Percentiles rank a stretch among this genome's conserved stretches.
Conservation (phyloP, 2,113 vertebrate species). For the Chelonoidis abingdonii region DNA sequence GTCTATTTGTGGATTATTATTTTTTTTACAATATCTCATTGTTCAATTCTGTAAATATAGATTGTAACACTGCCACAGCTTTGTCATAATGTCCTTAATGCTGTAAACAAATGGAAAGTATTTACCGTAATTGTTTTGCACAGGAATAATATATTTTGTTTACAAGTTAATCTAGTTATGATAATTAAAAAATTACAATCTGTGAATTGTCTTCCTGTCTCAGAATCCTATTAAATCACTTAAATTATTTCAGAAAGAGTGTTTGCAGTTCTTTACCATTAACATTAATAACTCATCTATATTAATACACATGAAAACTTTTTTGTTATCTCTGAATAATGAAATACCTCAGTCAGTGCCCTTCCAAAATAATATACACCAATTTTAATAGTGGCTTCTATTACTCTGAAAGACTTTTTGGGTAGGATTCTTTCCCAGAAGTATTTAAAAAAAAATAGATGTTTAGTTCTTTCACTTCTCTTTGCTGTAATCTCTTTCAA, state of each 20-base stretch:
- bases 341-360: neutral
- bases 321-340: neutral
- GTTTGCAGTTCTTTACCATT: neutral
- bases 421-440: neutral
- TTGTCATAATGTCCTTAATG: neutral
- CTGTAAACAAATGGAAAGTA: neutral
- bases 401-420: neutral
- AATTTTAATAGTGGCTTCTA: neutral
- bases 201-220: neutral
- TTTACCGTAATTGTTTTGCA: neutral
- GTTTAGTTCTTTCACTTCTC: neutral
- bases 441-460: neutral
- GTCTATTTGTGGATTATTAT: neutral
- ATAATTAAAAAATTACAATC: neutral
- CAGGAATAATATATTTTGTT: neutral
- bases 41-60: neutral
- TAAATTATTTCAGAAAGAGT: neutral
- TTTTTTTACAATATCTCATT: neutral
- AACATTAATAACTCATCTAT: neutral
- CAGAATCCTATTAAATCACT: neutral
- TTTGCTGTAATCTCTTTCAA: neutral
- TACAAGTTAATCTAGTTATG: neutral
- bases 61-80: neutral
- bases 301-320: neutral
- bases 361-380: neutral